Evolutionary conservation across 1,140 invertebrate species (phyloP).

Genomic region (Sipha flava): DNA sequence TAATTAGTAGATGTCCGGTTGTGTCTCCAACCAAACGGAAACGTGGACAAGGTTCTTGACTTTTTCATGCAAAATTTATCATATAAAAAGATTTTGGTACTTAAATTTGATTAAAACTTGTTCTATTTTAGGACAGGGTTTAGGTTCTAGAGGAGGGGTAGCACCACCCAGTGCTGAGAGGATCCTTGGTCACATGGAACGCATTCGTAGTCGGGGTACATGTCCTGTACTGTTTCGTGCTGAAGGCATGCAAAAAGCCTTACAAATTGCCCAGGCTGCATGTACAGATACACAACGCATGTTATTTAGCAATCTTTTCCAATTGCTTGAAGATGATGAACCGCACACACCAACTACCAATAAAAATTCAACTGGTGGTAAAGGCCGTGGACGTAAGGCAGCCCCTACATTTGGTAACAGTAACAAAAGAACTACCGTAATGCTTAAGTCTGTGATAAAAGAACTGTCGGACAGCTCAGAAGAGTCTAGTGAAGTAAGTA

Average conservation of each 20-base stretch:
- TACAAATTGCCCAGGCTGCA: conserved; percentile 67
- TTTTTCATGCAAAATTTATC: background rate
- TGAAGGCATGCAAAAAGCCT: conserved; percentile 80
- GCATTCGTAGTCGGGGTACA: conserved; percentile 65
- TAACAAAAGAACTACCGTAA: conserved; percentile 44
- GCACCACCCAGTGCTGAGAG: conserved; percentile 61
- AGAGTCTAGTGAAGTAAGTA: conserved; percentile 66
- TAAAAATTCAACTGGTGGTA: conserved; percentile 39
- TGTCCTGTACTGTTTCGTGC: conserved; percentile 60
- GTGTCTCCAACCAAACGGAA: conserved; percentile 86
- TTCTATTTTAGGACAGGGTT: conserved; percentile 28
- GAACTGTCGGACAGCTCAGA: conserved; percentile 60
- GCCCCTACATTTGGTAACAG: conserved; percentile 36
- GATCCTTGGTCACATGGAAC: conserved; percentile 84
- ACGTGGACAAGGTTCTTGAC: conserved; percentile 47
- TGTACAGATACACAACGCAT: conserved; percentile 71
- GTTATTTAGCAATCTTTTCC: conserved; percentile 84
- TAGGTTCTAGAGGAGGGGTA: conserved; percentile 41
- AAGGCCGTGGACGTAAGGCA: conserved; percentile 45
- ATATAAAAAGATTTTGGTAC: background rate
- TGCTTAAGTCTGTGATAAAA: conserved; percentile 47
- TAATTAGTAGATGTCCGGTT: conserved; percentile 66
- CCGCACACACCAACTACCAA: conserved; percentile 39
- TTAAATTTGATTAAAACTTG: too few relatives aligned
- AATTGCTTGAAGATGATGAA: conserved; percentile 82